These are phyloP conservation scores for Drosophila lacertosa DNA, from an alignment of 1,140 invertebrate genomes.

Conservation along the genomic window DNA sequence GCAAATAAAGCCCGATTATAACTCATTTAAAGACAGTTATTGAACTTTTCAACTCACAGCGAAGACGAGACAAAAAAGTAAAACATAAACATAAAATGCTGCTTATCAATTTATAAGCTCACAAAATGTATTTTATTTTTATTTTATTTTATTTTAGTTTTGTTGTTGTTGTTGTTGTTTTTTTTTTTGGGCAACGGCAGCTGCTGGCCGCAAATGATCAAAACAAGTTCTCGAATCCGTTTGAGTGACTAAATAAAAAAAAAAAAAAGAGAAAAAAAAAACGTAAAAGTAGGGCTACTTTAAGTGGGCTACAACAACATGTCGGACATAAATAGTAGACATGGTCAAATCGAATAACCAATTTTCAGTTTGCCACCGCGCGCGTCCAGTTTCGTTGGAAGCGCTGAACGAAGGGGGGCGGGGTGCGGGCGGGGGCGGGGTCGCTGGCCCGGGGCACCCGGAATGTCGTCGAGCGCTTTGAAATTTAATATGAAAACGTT, in stretches of 20 bases:
- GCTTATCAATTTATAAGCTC: conserved; percentile 66
- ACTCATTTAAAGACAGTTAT: conserved; percentile 28
- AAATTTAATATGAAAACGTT: conserved; percentile 83
- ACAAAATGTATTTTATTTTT: conserved; percentile 16
- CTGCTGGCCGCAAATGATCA: conserved; percentile 33
- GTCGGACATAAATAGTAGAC: conserved; percentile 12
- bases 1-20: conserved; percentile 26
- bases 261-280: neutral
- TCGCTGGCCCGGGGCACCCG: conserved; percentile 21
- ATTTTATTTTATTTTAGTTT: conserved; percentile 21
- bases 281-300: conserved; percentile 34
- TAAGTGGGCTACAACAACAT: conserved; percentile 17
- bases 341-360: conserved; percentile 61
- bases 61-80: conserved; percentile 7
- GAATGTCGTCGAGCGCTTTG: conserved; percentile 78
- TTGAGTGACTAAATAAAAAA: conserved; percentile 5
- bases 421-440: conserved; percentile 5
- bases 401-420: too few species aligned
- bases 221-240: conserved; percentile 37
- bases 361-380: conserved; percentile 64
- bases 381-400: conserved; percentile 22
- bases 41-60: conserved; percentile 5
- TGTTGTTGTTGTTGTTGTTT: conserved; percentile 3
- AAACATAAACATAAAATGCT: conserved; percentile 64
- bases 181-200: conserved; percentile 14